phyloP scores from a whole-genome alignment of 2,797 vertebrate species.

The Coracias cyanogaster region DNA sequence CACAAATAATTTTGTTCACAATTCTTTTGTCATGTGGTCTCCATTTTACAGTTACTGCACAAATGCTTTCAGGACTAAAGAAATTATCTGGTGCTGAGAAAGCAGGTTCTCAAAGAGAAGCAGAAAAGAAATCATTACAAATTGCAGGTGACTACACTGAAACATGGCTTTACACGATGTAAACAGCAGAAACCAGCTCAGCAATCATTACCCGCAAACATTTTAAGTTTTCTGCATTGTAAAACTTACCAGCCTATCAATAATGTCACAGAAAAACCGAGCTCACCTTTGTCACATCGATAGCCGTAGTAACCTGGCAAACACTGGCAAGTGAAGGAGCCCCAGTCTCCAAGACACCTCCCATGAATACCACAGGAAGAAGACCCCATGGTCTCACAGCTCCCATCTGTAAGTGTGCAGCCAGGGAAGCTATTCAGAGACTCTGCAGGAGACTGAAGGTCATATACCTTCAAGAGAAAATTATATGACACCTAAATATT shows the following conservation, averaged over 20 bases:
- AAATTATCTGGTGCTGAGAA: not conserved
- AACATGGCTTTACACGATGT: not conserved
- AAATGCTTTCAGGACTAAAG: not conserved
- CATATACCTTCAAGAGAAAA: conserved; percentile 83
- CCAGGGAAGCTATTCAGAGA: conserved; percentile 86
- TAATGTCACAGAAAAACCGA: not conserved
- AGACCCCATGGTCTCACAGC: conserved; percentile 87
- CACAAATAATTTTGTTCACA: not conserved
- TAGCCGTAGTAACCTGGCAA: conserved; percentile 84
- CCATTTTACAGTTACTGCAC: not conserved
- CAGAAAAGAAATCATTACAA: not conserved
- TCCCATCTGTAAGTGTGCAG: conserved; percentile 85
- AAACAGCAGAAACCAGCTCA: not conserved
- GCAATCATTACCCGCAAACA: not conserved
- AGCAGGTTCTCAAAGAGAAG: not conserved
- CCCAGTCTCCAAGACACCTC: conserved; percentile 87
- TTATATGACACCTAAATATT: not conserved
- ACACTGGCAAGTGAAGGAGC: conserved; percentile 88
- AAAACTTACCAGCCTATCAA: not conserved
- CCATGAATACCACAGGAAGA: conserved; percentile 86
- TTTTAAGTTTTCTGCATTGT: not conserved
- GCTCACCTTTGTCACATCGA: conserved; percentile 85
- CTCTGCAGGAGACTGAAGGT: conserved; percentile 88
- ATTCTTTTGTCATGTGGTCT: not conserved
- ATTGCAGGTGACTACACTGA: not conserved